These are phyloP conservation scores for Iguana delicatissima DNA, from an alignment of 2,797 vertebrate genomes.

Conservation along the genomic window DNA sequence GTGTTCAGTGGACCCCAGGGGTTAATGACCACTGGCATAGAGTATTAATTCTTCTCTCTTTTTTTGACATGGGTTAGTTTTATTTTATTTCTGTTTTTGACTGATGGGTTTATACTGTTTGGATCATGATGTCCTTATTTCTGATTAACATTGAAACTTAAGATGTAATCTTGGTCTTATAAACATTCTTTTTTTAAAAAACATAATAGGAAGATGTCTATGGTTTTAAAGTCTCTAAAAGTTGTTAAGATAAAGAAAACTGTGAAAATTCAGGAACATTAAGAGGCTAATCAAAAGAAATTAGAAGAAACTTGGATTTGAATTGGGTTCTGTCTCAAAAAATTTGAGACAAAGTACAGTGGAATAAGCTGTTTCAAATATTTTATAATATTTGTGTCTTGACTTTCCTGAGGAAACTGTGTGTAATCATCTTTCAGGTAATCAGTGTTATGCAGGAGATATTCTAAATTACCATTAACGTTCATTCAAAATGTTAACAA, in stretches of 20 bases:
- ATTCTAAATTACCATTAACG: no score
- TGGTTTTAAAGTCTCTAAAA: not conserved
- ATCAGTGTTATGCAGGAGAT: no score
- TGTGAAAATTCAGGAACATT: not conserved
- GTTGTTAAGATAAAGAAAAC: not conserved
- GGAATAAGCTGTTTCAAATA: not conserved
- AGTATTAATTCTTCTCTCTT: not conserved
- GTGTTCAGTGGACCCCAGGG: no score
- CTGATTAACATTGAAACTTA: no score
- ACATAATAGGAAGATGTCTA: not conserved
- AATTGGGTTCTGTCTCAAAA: not conserved
- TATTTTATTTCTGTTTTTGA: constrained; percentile 5
- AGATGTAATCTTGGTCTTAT: not conserved
- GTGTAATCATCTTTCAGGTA: no score
- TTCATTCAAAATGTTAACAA: no score
- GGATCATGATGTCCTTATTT: not conserved
- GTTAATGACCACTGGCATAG: no score
- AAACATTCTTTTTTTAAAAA: not conserved
- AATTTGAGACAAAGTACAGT: not conserved
- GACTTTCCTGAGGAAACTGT: no score
- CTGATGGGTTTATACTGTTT: not conserved
- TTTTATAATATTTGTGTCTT: not conserved
- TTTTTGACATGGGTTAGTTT: not conserved
- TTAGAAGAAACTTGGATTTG: not conserved
- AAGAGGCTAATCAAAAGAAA: not conserved